These are phyloP conservation scores for Enteromius argenteus DNA, from an alignment of 2,797 vertebrate species.

Conservation along the genomic window DNA sequence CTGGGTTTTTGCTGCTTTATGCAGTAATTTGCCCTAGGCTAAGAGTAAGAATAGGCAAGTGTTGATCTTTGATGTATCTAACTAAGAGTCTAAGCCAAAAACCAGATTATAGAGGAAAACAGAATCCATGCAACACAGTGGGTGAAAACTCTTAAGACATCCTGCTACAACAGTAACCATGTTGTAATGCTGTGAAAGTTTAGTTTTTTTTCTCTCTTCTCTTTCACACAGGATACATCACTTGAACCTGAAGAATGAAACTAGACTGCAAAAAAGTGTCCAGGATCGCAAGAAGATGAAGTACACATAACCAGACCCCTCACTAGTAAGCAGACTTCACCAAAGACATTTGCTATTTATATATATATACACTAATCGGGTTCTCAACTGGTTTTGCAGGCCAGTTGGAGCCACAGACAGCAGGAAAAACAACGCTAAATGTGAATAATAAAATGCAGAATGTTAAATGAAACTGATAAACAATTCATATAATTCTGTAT, in stretches of 20 bases:
- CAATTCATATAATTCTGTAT: background rate
- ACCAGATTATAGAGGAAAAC: background rate
- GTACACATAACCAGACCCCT: background rate
- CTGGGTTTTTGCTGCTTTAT: background rate
- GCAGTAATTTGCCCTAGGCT: background rate
- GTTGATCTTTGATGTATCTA: background rate
- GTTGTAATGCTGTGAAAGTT: background rate
- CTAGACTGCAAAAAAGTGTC: background rate
- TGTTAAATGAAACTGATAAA: background rate
- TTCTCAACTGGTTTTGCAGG: background rate
- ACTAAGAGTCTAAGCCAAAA: background rate
- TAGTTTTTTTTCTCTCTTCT: background rate
- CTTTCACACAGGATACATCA: background rate
- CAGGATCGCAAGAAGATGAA: background rate
- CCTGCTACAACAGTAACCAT: background rate
- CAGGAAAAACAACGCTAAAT: background rate
- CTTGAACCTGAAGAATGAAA: conserved; percentile 1
- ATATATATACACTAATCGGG: background rate
- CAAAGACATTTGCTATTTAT: background rate
- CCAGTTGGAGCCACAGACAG: background rate
- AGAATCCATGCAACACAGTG: background rate
- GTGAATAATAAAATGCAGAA: background rate
- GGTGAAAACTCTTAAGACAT: background rate
- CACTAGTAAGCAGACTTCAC: background rate
- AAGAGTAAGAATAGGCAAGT: conserved; percentile 3